A percentile compares a stretch with the other conserved stretches of the same genome.
phyloP scores from a whole-genome alignment of 2,888 invertebrate genomes.

The Drosophila siamana region DNA sequence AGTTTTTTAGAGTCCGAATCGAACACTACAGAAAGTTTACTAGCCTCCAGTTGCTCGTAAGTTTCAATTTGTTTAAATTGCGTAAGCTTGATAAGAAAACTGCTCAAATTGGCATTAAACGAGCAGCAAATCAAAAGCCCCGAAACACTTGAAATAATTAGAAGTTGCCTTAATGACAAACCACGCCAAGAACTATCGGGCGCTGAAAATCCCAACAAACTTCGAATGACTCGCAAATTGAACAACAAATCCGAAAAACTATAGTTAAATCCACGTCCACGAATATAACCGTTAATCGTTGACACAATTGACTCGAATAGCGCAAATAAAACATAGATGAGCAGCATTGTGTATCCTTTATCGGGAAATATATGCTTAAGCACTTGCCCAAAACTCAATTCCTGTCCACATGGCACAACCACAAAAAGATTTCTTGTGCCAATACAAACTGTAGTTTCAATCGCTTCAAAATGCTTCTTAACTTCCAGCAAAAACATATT shows the following conservation, averaged over 20 bases:
- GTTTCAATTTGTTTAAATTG: slow-evolving; percentile 25
- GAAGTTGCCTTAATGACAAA: not conserved
- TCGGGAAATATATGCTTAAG: not conserved
- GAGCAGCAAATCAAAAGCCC: not conserved
- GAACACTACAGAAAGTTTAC: slow-evolving; percentile 38
- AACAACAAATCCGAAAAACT: not conserved
- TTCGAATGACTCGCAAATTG: not conserved
- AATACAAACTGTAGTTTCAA: not conserved
- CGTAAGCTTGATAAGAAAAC: slow-evolving; percentile 44
- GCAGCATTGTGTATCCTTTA: not conserved
- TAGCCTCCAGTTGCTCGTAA: slow-evolving; percentile 38
- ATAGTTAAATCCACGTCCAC: not conserved
- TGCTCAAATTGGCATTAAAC: slow-evolving; percentile 27
- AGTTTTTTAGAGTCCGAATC: not conserved
- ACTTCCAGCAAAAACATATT: not conserved
- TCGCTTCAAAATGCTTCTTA: not conserved
- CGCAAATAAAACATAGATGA: not conserved
- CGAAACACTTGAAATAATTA: not conserved
- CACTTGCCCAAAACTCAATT: not conserved
- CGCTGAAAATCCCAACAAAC: not conserved
- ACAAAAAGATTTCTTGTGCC: not conserved
- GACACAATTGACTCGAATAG: not conserved
- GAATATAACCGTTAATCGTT: not conserved
- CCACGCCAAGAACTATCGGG: not conserved
- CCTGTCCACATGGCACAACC: not conserved